Evolutionary conservation across 2,113 vertebrate genomes (phyloP).

Genomic region (Delphinus delphis): DNA sequence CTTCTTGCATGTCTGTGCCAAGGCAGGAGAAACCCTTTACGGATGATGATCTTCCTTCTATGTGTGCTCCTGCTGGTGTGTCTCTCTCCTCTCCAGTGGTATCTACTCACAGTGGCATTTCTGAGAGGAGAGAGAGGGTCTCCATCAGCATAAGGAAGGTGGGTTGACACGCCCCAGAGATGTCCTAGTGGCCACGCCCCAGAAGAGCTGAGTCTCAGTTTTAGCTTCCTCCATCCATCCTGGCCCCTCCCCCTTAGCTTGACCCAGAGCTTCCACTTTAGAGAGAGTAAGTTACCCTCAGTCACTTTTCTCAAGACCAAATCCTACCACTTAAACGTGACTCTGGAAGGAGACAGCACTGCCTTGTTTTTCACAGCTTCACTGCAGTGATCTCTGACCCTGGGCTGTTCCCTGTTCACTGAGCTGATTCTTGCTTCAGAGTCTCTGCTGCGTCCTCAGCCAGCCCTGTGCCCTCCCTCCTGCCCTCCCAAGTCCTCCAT

Average conservation of each 20-base stretch:
- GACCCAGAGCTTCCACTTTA: background rate
- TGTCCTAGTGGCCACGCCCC: background rate
- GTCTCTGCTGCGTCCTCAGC: slow-evolving; percentile 56
- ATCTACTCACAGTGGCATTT: background rate
- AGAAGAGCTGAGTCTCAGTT: background rate
- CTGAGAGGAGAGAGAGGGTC: background rate
- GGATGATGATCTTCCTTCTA: background rate
- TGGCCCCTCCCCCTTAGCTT: rapidly evolving
- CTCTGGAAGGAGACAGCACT: slow-evolving; percentile 62
- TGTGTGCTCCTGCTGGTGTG: background rate
- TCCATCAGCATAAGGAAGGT: background rate
- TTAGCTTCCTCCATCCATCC: background rate
- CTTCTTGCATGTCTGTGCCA: background rate
- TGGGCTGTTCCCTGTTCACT: background rate
- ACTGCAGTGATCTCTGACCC: slow-evolving; percentile 70
- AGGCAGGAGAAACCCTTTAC: background rate
- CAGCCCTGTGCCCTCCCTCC: slow-evolving; percentile 58
- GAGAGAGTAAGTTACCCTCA: background rate
- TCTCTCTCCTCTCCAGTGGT: background rate
- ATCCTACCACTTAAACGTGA: slow-evolving; percentile 68
- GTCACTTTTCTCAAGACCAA: slow-evolving; percentile 67
- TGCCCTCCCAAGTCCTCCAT: slow-evolving; percentile 50
- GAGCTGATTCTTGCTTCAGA: slow-evolving; percentile 56
- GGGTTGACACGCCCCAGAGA: background rate
- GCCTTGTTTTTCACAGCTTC: slow-evolving; percentile 69